Evolutionary conservation across 2,113 vertebrate species (phyloP), one percentile per base, ranked within the genome.

Genomic region (Oxyura jamaicensis): DNA sequence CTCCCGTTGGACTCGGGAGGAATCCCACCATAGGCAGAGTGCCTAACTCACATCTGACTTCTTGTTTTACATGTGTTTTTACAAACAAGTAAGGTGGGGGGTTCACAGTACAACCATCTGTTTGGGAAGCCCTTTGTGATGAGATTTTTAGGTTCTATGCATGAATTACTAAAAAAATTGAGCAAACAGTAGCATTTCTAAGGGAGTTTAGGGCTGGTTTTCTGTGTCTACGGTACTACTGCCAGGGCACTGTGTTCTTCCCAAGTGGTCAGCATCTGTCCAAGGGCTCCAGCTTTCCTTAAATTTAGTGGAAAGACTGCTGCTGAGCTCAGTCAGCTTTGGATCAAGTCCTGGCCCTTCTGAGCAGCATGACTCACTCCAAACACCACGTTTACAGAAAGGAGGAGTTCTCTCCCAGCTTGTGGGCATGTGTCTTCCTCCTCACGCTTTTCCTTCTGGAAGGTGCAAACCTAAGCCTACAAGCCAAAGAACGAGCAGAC

Each of bases 381-480:
- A 31, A 79, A 76, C 11, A 36, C 31, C 42, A 10, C 28, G 2
- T 2, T 29, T 15, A 25, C 50, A 2, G 11, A 52, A 20, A 20
- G 80, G 10, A 63, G 10, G 33, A 58, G 35, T 8, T 44, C 10
- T 50, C 44, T 8, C 36, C 48, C 5, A 62, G 23, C 8, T 39
- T 20, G 0, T 0, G 2, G 73, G 8, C 17, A 2, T 13, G 3
- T 6, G 13, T 4, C 8, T 79, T 10, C 36, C 52, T 55, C 7
- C 46, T 35, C 25, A 13, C 35, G 13, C 65, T 68, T 12, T 33
- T 15, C 44, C 31, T 48, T 23, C n/a, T 23, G 33, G 7, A 21
- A 53, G 71, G 3, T 33, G 48, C 53, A 68, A 72, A 63, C 31
- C 74, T 35, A 20, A 36, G 4, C 29, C 25, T 35, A 26, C 58